A percentile compares a stretch with the other conserved stretches of the same genome.
These are phyloP conservation scores for Sylvicapra grimmia DNA, from an alignment of 2,113 vertebrate species.

Conservation along the genomic window DNA sequence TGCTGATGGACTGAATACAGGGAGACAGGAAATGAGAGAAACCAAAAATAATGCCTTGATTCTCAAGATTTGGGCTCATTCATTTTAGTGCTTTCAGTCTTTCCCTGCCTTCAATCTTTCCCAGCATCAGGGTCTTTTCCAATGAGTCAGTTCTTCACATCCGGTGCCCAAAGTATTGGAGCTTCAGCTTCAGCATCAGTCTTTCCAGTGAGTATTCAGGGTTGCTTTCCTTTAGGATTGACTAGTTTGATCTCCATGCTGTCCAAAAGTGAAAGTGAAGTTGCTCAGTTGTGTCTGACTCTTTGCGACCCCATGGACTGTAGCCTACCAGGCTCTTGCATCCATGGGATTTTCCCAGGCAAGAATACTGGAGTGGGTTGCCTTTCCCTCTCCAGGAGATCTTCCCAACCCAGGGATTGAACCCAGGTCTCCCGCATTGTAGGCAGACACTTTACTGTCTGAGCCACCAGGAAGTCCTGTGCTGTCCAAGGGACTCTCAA, in stretches of 20 bases:
- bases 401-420: not conserved
- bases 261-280: not conserved
- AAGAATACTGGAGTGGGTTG: not conserved
- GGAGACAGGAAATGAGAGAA: too few species aligned
- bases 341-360: not conserved
- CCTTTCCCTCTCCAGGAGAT: not conserved
- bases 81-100: not conserved
- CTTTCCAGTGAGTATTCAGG: not conserved
- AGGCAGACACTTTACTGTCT: not conserved
- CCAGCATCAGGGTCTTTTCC: not conserved
- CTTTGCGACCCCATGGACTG: not conserved
- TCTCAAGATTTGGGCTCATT: not conserved
- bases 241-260: not conserved
- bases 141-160: not conserved
- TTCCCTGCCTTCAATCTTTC: not conserved
- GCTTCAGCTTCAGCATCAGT: not conserved
- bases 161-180: not conserved
- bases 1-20: not conserved
- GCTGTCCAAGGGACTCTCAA: not conserved
- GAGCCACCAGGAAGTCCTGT: not conserved
- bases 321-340: not conserved
- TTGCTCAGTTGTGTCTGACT: not conserved
- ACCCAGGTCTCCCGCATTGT: rapidly evolving
- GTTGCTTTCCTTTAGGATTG: not conserved
- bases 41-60: not conserved